Conservation (phyloP, 1,140 invertebrate genomes). For the Bombus superbus region DNA sequence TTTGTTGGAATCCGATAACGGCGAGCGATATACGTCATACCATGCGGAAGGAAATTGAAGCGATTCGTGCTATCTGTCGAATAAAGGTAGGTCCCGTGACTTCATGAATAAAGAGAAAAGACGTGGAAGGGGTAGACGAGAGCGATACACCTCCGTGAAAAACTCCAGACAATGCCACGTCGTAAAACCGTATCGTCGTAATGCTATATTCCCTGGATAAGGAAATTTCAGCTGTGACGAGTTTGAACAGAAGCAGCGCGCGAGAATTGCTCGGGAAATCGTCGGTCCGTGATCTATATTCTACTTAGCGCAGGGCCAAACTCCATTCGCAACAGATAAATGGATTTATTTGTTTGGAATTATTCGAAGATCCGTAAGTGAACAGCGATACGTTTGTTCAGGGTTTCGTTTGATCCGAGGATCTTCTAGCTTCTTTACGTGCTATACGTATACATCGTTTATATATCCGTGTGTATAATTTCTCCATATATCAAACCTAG, state of each 20-base stretch:
- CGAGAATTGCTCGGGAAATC: not conserved
- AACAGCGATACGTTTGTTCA: not conserved
- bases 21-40: conserved; percentile 12
- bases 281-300: not conserved
- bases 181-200: conserved; percentile 31
- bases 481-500: too few species aligned
- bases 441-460: too few species aligned
- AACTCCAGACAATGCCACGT: conserved; percentile 23
- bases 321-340: not conserved
- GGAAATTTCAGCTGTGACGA: conserved; percentile 12
- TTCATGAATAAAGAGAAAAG: conserved; percentile 35
- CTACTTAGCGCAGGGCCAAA: not conserved
- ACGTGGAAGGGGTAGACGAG: not conserved
- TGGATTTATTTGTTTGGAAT: not conserved
- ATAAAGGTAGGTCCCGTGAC: conserved; percentile 1
- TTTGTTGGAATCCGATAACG: not conserved
- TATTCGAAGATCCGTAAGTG: not conserved
- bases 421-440: too few species aligned
- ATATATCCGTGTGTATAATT: too few species aligned
- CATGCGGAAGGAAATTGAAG: conserved; percentile 30
- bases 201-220: conserved; percentile 13
- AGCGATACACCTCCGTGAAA: conserved; percentile 17
- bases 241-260: not conserved
- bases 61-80: conserved; percentile 44
- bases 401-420: too few species aligned